Evolutionary conservation across 2,797 vertebrate genomes (phyloP).

Genomic region (Sebastes diploproa): DNA sequence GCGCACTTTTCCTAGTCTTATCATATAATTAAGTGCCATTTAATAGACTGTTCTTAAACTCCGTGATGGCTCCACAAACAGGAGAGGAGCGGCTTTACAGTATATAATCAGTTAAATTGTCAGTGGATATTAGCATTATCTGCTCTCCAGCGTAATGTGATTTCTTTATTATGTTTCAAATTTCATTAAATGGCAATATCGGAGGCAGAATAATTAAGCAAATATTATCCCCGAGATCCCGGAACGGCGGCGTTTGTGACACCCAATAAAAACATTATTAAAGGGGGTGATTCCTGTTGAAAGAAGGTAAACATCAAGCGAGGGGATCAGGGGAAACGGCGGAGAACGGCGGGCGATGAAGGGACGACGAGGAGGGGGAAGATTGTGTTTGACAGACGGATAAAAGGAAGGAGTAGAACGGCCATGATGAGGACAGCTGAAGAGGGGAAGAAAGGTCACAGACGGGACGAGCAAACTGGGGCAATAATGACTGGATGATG

Average conservation of each 20-base stretch:
- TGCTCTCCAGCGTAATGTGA: slow-evolving; percentile 60
- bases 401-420: slow-evolving; percentile 31
- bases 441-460: slow-evolving; percentile 52
- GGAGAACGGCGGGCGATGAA: neutral
- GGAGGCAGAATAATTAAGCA: slow-evolving; percentile 75
- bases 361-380: slow-evolving; percentile 33
- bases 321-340: slow-evolving; percentile 4
- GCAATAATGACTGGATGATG: slow-evolving; percentile 37
- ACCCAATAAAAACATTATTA: slow-evolving; percentile 81
- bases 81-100: slow-evolving; percentile 59
- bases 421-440: slow-evolving; percentile 47
- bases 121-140: slow-evolving; percentile 74
- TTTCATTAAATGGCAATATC: slow-evolving; percentile 81
- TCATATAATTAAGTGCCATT: slow-evolving; percentile 81
- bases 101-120: slow-evolving; percentile 76
- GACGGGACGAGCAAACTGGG: neutral
- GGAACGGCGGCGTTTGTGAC: slow-evolving; percentile 57
- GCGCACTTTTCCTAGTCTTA: slow-evolving; percentile 56
- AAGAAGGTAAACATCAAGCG: slow-evolving; percentile 69
- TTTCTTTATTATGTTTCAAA: slow-evolving; percentile 79
- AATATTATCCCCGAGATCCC: slow-evolving; percentile 73
- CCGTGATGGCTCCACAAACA: slow-evolving; percentile 55
- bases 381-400: slow-evolving; percentile 57
- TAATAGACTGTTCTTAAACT: slow-evolving; percentile 75
- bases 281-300: slow-evolving; percentile 62